These are phyloP conservation scores for Neodiprion virginianus DNA, from an alignment of 1,140 invertebrate genomes.

Conservation along the genomic window DNA sequence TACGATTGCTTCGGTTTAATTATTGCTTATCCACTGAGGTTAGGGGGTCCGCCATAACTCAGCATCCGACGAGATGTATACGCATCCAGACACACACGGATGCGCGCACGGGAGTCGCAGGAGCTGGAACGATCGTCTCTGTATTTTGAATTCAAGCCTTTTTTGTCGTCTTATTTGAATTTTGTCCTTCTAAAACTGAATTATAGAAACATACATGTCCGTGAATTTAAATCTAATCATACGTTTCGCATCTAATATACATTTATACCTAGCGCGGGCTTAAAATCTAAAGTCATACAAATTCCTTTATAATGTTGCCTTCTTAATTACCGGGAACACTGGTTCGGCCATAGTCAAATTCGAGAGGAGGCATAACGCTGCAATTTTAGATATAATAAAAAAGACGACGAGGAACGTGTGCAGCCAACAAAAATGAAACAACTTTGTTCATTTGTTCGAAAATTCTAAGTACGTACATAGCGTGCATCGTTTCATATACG, in stretches of 20 bases:
- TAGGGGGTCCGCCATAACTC: background rate
- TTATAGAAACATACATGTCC: too few relatives aligned
- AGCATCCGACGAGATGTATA: background rate
- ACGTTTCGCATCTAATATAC: too few relatives aligned
- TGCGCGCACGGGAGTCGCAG: background rate
- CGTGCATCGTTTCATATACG: too few relatives aligned
- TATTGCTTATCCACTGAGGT: background rate
- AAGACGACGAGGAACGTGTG: background rate
- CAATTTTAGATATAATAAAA: background rate
- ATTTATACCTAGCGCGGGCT: background rate
- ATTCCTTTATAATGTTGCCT: background rate
- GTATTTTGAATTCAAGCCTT: too few relatives aligned
- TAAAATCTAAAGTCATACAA: background rate
- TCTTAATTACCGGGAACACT: background rate
- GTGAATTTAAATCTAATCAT: too few relatives aligned
- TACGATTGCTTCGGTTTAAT: conserved; percentile 1
- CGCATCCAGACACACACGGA: too few relatives aligned
- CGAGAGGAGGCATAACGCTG: background rate
- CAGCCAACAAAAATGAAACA: too few relatives aligned
- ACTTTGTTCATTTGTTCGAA: background rate
- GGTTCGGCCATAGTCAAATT: background rate
- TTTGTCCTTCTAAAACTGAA: too few relatives aligned
- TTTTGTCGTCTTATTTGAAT: too few relatives aligned
- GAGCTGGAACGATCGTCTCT: background rate
- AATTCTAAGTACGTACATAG: background rate